A percentile compares a stretch with the other conserved stretches of the same genome.
Conservation (phyloP, 2,888 invertebrate genomes). For the Terebella lapidaria region DNA sequence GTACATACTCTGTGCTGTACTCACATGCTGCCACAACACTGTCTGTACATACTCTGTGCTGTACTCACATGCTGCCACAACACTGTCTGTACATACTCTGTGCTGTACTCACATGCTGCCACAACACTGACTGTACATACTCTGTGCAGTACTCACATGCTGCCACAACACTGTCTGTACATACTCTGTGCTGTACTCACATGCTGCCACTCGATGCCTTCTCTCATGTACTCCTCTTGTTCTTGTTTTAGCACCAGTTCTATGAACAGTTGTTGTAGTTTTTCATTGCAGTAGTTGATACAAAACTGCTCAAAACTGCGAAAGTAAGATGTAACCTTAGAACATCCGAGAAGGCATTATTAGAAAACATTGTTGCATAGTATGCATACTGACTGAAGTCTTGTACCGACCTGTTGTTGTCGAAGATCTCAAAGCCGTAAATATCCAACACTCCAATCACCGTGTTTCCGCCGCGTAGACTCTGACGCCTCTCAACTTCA, state of each 20-base stretch:
- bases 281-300: slow-evolving; percentile 98
- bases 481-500: slow-evolving; percentile 61
- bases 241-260: slow-evolving; percentile 96
- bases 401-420: slow-evolving; percentile 72
- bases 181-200: slow-evolving; percentile 33
- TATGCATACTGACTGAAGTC: background rate
- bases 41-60: no score
- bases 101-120: no score
- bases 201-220: slow-evolving; percentile 93
- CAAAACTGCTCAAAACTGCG: slow-evolving; percentile 87
- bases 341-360: background rate
- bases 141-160: no score
- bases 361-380: background rate
- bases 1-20: no score
- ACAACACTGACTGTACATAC: no score
- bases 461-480: slow-evolving; percentile 63
- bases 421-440: slow-evolving; percentile 98
- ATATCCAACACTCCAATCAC: slow-evolving; percentile 95
- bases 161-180: no score
- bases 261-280: slow-evolving; percentile 94
- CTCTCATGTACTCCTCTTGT: slow-evolving; percentile 92
- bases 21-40: no score
- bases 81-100: no score
- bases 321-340: no score
- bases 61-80: no score